Evolutionary conservation across 2,113 vertebrate species (phyloP).

Genomic region (Theropithecus gelada): DNA sequence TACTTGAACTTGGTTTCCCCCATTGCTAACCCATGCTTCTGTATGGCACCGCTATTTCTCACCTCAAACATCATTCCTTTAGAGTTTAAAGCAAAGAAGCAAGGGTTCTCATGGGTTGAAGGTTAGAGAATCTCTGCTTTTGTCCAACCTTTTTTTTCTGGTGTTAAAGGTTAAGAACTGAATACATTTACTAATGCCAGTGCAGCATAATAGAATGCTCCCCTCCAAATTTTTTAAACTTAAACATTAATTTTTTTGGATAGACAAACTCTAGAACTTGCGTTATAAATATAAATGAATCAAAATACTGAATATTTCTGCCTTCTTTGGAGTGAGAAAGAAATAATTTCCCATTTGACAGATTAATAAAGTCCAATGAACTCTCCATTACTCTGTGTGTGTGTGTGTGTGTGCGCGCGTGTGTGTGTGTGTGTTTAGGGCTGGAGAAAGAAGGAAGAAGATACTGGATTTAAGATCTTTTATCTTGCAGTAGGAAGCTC

Average conservation of each 20-base stretch:
- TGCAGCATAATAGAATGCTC: neutral
- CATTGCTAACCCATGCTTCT: neutral
- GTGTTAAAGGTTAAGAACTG: neutral
- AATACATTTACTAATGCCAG: neutral
- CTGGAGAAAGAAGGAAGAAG: neutral
- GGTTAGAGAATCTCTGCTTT: neutral
- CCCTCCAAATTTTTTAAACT: neutral
- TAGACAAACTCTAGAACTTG: neutral
- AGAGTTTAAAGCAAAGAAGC: neutral
- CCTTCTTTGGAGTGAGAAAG: neutral
- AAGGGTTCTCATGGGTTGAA: neutral
- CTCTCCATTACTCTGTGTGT: too few relatives aligned
- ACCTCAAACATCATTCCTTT: neutral
- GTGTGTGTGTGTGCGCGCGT: neutral
- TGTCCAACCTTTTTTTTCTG: neutral
- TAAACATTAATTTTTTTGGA: neutral
- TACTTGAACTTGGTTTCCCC: neutral
- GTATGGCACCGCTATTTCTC: neutral
- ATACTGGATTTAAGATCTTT: neutral
- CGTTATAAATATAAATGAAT: neutral
- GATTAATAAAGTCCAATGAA: neutral
- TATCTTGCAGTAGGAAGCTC: neutral
- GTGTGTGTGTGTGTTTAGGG: constrained; percentile 62
- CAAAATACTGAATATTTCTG: neutral
- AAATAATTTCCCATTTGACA: neutral